Conservation (phyloP, 2,888 invertebrate species). For the Byasa hedistus region DNA sequence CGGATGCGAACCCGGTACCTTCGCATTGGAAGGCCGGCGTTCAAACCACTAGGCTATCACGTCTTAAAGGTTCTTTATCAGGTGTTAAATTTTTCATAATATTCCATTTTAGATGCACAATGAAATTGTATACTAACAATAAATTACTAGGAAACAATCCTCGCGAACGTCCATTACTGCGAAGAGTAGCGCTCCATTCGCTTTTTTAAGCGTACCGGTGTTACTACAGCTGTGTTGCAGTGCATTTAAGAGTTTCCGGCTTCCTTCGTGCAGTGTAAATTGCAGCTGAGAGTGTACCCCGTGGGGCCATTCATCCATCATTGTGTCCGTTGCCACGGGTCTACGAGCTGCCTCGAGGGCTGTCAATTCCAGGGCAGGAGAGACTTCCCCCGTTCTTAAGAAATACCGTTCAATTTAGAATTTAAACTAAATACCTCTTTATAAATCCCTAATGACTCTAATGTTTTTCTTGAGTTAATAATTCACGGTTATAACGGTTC, state of each 20-base stretch:
- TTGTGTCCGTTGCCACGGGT: conserved; percentile 44
- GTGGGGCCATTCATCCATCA: conserved; percentile 61
- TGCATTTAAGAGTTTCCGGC: conserved; percentile 47
- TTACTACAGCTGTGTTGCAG: conserved; percentile 28
- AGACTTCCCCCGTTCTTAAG: conserved; percentile 14
- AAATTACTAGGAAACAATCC: conserved; percentile 10
- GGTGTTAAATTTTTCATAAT: too few species aligned
- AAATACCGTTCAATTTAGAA: neutral
- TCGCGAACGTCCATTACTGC: conserved; percentile 29
- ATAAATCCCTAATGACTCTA: neutral
- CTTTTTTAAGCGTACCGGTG: conserved; percentile 16
- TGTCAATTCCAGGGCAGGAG: conserved; percentile 12
- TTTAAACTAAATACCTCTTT: neutral
- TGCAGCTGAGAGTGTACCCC: conserved; percentile 42
- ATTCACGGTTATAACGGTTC: too few species aligned
- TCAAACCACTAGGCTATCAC: too few species aligned
- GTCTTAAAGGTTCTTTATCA: too few species aligned
- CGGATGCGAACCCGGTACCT: too few species aligned
- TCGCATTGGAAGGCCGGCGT: too few species aligned
- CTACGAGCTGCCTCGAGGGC: conserved; percentile 5
- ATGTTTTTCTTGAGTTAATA: neutral
- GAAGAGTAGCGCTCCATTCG: conserved; percentile 23
- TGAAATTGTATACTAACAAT: neutral
- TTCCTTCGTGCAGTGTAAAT: conserved; percentile 49
- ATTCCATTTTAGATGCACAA: too few species aligned